Conservation (phyloP, 2,113 vertebrate genomes). For the Orcinus orca region DNA sequence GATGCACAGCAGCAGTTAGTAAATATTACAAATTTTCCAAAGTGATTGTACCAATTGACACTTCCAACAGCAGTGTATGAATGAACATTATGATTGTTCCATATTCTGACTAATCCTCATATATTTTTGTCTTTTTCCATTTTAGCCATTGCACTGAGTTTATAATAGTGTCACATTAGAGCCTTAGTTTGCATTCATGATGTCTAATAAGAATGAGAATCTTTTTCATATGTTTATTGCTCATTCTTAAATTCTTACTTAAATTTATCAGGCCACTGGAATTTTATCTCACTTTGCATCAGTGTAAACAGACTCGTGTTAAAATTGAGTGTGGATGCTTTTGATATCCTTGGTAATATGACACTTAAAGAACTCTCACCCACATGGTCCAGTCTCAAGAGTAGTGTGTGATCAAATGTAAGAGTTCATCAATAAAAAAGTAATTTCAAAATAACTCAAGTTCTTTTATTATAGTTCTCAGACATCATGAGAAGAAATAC, state of each 20-base stretch:
- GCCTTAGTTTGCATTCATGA: neutral
- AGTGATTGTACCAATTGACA: neutral
- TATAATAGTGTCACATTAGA: neutral
- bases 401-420: neutral
- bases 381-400: neutral
- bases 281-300: neutral
- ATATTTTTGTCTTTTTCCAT: neutral
- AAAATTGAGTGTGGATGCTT: neutral
- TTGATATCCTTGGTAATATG: neutral
- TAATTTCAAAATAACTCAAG: neutral
- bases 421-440: neutral
- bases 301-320: neutral
- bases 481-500: neutral
- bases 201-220: neutral
- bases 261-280: neutral
- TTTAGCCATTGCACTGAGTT: neutral
- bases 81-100: neutral
- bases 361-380: neutral
- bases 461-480: neutral
- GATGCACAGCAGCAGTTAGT: neutral
- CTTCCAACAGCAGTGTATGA: neutral
- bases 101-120: neutral
- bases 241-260: slow-evolving; percentile 8
- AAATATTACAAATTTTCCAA: neutral
- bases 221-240: neutral